Conservation (phyloP, 2,797 vertebrate species). For the Siniperca scherzeri region DNA sequence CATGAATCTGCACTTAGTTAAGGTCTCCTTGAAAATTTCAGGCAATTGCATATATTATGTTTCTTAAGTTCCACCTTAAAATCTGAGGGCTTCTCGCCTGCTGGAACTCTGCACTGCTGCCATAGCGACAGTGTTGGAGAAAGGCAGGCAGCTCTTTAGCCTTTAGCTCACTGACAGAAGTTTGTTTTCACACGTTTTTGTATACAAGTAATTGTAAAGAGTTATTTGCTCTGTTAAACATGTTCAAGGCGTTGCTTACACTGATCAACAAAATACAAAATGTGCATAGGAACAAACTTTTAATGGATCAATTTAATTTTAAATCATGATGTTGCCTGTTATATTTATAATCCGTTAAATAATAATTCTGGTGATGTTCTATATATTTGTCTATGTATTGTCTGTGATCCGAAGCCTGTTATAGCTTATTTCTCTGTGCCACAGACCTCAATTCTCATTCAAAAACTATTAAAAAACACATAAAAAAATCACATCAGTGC, state of each 20-base stretch:
- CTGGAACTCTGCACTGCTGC: constrained; percentile 68
- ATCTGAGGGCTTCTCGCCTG: constrained; percentile 37
- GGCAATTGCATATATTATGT: constrained; percentile 37
- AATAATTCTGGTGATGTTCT: neutral
- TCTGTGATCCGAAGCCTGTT: neutral
- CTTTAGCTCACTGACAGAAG: constrained; percentile 49
- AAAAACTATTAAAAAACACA: constrained; percentile 25
- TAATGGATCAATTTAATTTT: neutral
- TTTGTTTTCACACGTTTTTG: constrained; percentile 35
- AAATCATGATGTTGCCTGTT: neutral
- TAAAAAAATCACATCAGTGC: constrained; percentile 4
- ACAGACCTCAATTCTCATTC: neutral
- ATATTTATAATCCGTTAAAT: neutral
- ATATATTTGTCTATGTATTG: neutral
- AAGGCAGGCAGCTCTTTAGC: constrained; percentile 49
- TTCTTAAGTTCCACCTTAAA: constrained; percentile 66
- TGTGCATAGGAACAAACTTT: neutral
- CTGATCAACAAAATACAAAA: neutral
- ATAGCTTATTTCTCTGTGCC: neutral
- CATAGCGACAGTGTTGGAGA: constrained; percentile 68
- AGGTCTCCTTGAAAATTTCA: constrained; percentile 45
- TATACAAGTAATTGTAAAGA: neutral
- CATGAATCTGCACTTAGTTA: constrained; percentile 65
- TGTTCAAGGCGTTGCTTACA: neutral
- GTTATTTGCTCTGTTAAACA: neutral